Evolutionary conservation across 2,113 vertebrate species (phyloP).

Genomic region (Myodes glareolus): DNA sequence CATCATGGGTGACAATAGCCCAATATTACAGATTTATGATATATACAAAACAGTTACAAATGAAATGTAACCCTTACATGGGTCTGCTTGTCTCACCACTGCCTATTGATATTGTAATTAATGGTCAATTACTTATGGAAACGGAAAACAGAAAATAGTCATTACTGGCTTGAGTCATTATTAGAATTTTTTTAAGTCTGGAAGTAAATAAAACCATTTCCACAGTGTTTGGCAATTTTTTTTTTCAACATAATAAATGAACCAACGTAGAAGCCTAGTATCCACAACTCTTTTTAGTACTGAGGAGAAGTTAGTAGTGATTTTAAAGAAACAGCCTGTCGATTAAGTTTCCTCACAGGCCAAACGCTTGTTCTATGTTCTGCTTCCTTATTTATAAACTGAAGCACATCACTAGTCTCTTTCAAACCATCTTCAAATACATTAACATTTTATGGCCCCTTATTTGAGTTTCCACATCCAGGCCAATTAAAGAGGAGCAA

Average conservation of each 20-base stretch:
- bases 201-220: slow-evolving; percentile 86
- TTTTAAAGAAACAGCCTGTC: slow-evolving; percentile 62
- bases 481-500: background rate
- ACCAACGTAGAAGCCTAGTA: slow-evolving; percentile 59
- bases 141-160: slow-evolving; percentile 90
- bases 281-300: slow-evolving; percentile 64
- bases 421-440: background rate
- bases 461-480: background rate
- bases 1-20: slow-evolving; percentile 93
- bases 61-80: slow-evolving; percentile 87
- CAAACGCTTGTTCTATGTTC: background rate
- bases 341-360: slow-evolving; percentile 25
- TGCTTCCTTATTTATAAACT: slow-evolving; percentile 21
- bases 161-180: slow-evolving; percentile 89
- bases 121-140: slow-evolving; percentile 90
- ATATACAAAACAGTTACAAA: slow-evolving; percentile 90
- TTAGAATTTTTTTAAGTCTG: slow-evolving; percentile 83
- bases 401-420: background rate
- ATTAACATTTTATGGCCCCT: slow-evolving; percentile 5
- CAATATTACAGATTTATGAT: slow-evolving; percentile 96
- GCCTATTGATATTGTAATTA: slow-evolving; percentile 92
- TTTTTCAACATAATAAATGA: slow-evolving; percentile 80
- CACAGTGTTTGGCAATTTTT: slow-evolving; percentile 81
- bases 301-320: slow-evolving; percentile 65
- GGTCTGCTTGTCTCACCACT: slow-evolving; percentile 87